Evolutionary conservation across 2,797 vertebrate species (phyloP), one percentile per base, ranked within the genome.

Genomic region (Lutjanus argentimaculatus): DNA sequence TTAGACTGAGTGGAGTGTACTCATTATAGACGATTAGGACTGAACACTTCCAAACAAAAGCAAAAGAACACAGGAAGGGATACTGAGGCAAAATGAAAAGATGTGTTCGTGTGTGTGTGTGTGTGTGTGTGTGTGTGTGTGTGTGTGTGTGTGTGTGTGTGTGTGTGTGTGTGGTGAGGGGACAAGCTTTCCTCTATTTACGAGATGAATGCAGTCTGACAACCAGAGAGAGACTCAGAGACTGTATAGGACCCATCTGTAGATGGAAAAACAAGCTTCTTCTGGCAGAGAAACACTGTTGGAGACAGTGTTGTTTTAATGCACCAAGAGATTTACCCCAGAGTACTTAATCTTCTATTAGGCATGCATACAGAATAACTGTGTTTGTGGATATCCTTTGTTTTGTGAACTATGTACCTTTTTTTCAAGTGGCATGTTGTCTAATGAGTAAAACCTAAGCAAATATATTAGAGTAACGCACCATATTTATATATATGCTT

Each of bases 21-120:
- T 94, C 91, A 93, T 93, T 92, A 90, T 70, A 79, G 68, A 77
- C 22, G 64, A 93, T 92, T 85, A 90, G 45, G 82, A 81, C 72
- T 77, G 83, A 88, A 89, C 69, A 77, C 66, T 72, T 84, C 61
- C 81, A 80, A 88, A 87, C 74, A 88, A 82, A 85, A 82, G 63
- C 46, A 64, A 83, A 78, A 77, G 48, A 85, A 77, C 70, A 79
- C 63, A 82, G 36, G 6, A 2, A 79, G 55, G 12, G 10, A 58
- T 59, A 80, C 43, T 51, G 49, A 4, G 70, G 65, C 45, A 42
- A 74, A 78, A 69, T 62, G 75, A 79, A 78, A 83, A 53, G 61
- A 68, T 67, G 55, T 69, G 74, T 72, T 45, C 52, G 40, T 46
- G 14, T 53, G 67, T 43, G 42, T 36, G 55, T 55, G n/a, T 68